Evolutionary conservation across 2,113 vertebrate genomes (phyloP), one percentile per base, ranked within the genome.

Genomic region (Actenoides hombroni): DNA sequence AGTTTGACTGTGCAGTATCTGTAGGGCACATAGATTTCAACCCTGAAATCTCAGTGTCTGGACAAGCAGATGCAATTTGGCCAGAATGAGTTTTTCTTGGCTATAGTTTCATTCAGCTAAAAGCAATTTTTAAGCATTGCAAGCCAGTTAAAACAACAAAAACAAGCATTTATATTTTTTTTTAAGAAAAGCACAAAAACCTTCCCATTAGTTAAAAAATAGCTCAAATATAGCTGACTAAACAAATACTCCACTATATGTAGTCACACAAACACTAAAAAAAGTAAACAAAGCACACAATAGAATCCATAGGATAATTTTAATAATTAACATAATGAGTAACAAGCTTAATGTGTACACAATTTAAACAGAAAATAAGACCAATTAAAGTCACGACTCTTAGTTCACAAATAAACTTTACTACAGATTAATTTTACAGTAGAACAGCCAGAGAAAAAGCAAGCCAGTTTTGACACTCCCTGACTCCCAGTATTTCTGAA

Each of bases 61-160:
- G 40, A 63, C 56, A 92, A 86, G 73, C 56, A 70, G 73, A 93
- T 51, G 28, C 61, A 61, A 2, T 17, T 68, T 46, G 69, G 77
- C 46, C 44, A 82, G 51, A 75, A 53, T 6, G 2, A 81, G 69
- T 75, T 96, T 88, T 68, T 53, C 88, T 96, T 93, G 88, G 92
- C 94, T 83, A 25, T 6, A 23, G 25, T 86, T 94, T 28, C 35
- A 42, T 19, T 44, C 68, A 33, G 54, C 51, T 51, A 23, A 83
- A 88, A 86, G 20, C 28, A 81, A 15, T 17, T 86, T 93, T 71
- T 33, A 64, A 85, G 31, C 35, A 53, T 6, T 28, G 42, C 56
- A 82, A 84, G 65, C 57, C 81, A 95, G 69, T 75, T 88, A 68
- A 95, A 97, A 74, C 54, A 76, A 79, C 51, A 78, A 85, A 90